Evolutionary conservation across 2,888 invertebrate species (phyloP), one percentile per base, ranked within the genome.

Genomic region (Ectropis crepuscularia): DNA sequence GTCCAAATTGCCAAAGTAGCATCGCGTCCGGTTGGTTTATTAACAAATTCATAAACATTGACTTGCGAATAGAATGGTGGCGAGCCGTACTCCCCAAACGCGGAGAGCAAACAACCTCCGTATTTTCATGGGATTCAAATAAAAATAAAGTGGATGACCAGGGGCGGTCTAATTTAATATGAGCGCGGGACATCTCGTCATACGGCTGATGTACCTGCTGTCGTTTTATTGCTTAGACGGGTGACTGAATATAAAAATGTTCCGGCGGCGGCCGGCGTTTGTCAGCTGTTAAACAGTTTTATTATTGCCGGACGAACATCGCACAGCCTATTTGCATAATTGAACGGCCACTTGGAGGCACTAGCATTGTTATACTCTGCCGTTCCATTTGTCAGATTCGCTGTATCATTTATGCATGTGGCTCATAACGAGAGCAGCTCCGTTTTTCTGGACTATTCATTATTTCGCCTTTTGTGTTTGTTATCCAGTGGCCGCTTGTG

Each of bases 251-350:
- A 85, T 85, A 82, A 88, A 86, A 88, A 87, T 85, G 85, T 85
- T 82, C 79, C 79, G 82, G 77, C 81, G 80, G 79, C 63, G 60
- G 67, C 80, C 77, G 79, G 77, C 87, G 86, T 86, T 88, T 85
- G 90, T 89, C 89, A 91, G 90, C 90, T 92, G 91, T 90, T 92
- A 89, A 91, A 91, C 89, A 91, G 90, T 92, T 92, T 89, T 90
- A 89, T 92, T 92, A 91, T 91, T 88, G 88, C 86, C 79, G 87
- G 89, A 87, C 87, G 86, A 85, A 86, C 88, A 88, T 87, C 81
- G 88, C 81, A 72, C 85, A 84, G 87, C 83, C 88, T 88, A 93
- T 93, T 93, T 93, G 92, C 93, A 93, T 93, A 93, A 93, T 93
- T 93, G 92, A 93, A 93, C 89, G 89, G 87, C 87, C 90, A 92